Evolutionary conservation across 2,888 invertebrate genomes (phyloP).

Genomic region (Ommatoiulus sabulosus): DNA sequence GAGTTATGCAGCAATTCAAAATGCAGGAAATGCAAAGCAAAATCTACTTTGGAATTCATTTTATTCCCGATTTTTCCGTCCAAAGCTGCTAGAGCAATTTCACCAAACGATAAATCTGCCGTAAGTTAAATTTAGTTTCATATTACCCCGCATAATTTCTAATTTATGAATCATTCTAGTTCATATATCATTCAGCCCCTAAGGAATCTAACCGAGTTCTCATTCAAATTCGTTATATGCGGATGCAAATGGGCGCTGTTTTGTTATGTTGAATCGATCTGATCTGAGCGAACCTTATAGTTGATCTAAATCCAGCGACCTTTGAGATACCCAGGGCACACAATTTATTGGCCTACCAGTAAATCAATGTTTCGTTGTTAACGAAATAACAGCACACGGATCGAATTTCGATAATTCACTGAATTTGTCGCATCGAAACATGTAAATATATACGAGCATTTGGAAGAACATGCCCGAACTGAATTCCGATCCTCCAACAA

Average conservation of each 20-base stretch:
- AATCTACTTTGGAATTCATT: neutral
- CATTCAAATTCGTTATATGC: neutral
- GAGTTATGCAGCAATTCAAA: neutral
- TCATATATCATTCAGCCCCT: neutral
- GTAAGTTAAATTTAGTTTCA: neutral
- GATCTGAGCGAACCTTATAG: constrained; percentile 1
- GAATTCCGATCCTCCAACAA: neutral
- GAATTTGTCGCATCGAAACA: neutral
- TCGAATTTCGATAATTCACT: neutral
- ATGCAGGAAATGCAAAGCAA: neutral
- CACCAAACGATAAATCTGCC: neutral
- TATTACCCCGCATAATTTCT: neutral
- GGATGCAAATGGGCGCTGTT: neutral
- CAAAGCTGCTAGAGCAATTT: neutral
- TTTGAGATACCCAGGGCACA: neutral
- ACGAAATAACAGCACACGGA: neutral
- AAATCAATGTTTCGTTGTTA: constrained; percentile 30
- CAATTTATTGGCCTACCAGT: constrained; percentile 23
- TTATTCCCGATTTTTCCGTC: neutral
- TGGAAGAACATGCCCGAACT: neutral
- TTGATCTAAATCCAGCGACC: constrained; percentile 8
- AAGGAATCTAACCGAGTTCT: neutral
- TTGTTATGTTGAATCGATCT: neutral
- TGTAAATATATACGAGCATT: too few species aligned
- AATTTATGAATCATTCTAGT: neutral